Conservation (phyloP, 1,140 invertebrate genomes). For the Parasteatoda tepidariorum region DNA sequence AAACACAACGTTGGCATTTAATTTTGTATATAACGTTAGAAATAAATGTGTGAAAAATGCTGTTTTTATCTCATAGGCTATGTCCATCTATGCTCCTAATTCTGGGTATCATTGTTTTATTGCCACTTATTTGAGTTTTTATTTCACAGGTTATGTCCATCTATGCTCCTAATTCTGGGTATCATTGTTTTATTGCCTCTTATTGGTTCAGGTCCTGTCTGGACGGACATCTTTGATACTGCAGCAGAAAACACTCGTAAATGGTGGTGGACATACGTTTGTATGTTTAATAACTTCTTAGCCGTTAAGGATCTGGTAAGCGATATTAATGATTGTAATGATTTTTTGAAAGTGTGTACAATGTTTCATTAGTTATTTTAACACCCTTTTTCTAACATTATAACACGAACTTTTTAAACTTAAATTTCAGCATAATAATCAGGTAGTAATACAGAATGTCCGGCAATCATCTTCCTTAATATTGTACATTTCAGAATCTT, state of each 20-base stretch:
- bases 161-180: constrained; percentile 38
- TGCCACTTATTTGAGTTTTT: constrained; percentile 58
- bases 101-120: constrained; percentile 42
- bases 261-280: constrained; percentile 61
- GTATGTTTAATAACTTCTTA: constrained; percentile 78
- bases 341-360: not conserved
- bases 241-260: constrained; percentile 52
- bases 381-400: no score
- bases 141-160: constrained; percentile 43
- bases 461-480: no score
- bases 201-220: constrained; percentile 60
- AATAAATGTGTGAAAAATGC: no score
- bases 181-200: constrained; percentile 53
- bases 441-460: no score
- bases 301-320: constrained; percentile 71
- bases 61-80: no score
- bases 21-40: no score
- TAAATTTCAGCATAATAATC: no score
- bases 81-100: constrained; percentile 35
- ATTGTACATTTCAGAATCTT: no score
- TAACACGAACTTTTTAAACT: no score
- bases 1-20: no score
- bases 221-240: constrained; percentile 50
- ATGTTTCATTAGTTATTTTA: no score
- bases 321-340: not conserved